These are phyloP conservation scores for Probaryconus sp. DNA, from an alignment of 1,140 invertebrate genomes.

Conservation along the genomic window DNA sequence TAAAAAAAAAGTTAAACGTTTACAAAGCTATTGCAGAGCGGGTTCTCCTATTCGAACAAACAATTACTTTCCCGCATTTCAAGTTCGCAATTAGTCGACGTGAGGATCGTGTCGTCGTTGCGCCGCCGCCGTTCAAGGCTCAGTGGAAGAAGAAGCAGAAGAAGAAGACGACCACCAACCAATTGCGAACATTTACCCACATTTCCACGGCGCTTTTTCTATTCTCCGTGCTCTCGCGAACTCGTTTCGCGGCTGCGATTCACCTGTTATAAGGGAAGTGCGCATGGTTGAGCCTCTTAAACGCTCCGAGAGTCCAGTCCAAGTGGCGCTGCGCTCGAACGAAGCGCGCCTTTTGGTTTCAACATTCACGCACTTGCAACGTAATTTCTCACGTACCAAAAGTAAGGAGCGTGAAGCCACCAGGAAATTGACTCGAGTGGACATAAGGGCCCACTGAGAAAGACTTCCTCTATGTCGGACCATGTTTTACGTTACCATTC, in stretches of 20 bases:
- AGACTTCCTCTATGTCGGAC: too few relatives aligned
- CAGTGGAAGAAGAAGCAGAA: neutral
- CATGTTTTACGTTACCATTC: too few relatives aligned
- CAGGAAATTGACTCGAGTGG: constrained; percentile 29
- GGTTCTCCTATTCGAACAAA: constrained; percentile 43
- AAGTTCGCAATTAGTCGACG: constrained; percentile 46
- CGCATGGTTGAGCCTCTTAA: constrained; percentile 63
- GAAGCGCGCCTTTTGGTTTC: neutral
- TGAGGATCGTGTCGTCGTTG: constrained; percentile 24
- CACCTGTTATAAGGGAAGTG: constrained; percentile 61
- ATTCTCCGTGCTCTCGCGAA: constrained; percentile 25
- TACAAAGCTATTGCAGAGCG: constrained; percentile 22
- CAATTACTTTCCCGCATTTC: constrained; percentile 49
- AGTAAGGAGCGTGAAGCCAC: constrained; percentile 25
- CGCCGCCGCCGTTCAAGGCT: neutral
- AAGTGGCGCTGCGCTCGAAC: constrained; percentile 28
- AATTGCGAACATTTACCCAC: constrained; percentile 22
- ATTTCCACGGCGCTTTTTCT: constrained; percentile 42
- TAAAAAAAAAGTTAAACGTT: constrained; percentile 24
- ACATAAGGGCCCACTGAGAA: too few relatives aligned
- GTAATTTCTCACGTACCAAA: constrained; percentile 61
- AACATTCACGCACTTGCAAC: constrained; percentile 17
- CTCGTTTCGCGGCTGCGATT: constrained; percentile 49
- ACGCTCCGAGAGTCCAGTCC: constrained; percentile 7
- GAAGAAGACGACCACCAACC: constrained; percentile 20